Evolutionary conservation across 2,797 vertebrate genomes (phyloP), one percentile per base, ranked within the genome.

Genomic region (Coregonus suidteri): DNA sequence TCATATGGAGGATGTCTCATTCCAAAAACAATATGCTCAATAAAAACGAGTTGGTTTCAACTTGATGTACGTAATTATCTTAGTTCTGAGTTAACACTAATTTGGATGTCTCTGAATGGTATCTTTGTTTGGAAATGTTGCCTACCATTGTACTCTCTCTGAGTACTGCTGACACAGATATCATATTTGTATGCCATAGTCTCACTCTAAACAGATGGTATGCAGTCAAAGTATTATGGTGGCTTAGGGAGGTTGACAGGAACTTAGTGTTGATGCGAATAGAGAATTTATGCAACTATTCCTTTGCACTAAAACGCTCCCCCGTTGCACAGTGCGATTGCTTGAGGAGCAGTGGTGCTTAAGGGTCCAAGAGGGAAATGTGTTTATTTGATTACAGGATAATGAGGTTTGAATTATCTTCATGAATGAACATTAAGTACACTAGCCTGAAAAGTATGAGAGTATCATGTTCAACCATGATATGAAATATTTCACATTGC

Each of bases 221-320:
- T 74, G 75, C 34, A 34, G 71, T 72, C 73, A 75, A 82, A 82
- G 83, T 79, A 78, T 86, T 80, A 73, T 64, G 59, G 59, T 25
- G 59, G 59, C 59, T 30, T 25, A 20, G 59, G 77, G 74, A 75
- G 74, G 72, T 80, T 70, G 80, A 79, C 62, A 69, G 64, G 54
- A 64, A 76, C 66, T 74, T 71, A 65, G 70, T 64, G 76, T 75
- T 72, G 76, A 83, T 87, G 79, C 82, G 83, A 87, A 83, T 76
- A 86, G 81, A 87, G 83, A 86, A 84, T 87, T 84, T 89, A 92
- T 92, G 91, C 91, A 92, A 91, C 84, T 83, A 87, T 89, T 91
- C 81, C 86, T 93, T 87, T 93, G 89, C 89, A 92, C 88, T 88
- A 82, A 79, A 81, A 82, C 20, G 76, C 83, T 73, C 78, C 83